A percentile compares a stretch with the other conserved stretches of the same genome.
Conservation (phyloP, 2,888 invertebrate genomes). For the Hofmannophila pseudospretella region DNA sequence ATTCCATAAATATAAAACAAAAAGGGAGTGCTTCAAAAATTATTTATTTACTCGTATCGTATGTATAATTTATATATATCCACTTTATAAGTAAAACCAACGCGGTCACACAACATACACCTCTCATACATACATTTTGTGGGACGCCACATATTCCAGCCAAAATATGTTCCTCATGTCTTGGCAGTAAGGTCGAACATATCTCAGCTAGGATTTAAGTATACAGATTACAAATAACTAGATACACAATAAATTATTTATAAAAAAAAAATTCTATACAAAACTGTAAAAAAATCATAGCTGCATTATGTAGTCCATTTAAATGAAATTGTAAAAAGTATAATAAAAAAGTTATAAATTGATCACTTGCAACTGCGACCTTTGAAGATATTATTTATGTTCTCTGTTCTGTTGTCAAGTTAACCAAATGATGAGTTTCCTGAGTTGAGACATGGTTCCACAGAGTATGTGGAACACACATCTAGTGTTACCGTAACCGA, state of each 20-base stretch:
- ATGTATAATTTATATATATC: conserved; percentile 75
- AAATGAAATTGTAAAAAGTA: no score
- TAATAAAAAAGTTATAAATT: no score
- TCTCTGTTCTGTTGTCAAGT: no score
- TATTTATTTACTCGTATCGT: conserved; percentile 68
- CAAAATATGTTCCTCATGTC: conserved; percentile 34
- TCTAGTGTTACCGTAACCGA: no score
- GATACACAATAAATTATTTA: conserved; percentile 36
- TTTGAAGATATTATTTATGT: no score
- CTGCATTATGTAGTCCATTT: no score
- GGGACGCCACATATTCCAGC: conserved; percentile 29
- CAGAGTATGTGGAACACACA: no score
- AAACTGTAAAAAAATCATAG: no score
- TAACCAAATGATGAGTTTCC: no score
- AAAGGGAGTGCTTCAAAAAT: conserved; percentile 70
- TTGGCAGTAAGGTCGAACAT: conserved; percentile 40
- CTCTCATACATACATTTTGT: conserved; percentile 27
- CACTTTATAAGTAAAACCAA: conserved; percentile 73
- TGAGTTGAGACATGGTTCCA: no score
- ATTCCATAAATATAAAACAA: conserved; percentile 55
- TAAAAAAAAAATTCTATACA: background rate
- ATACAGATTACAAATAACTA: conserved; percentile 29
- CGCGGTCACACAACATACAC: conserved; percentile 67
- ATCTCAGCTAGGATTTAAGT: conserved; percentile 25
- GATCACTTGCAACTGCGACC: no score